These are phyloP conservation scores for Ectemnius continuus DNA, from an alignment of 2,888 invertebrate species.

Conservation along the genomic window DNA sequence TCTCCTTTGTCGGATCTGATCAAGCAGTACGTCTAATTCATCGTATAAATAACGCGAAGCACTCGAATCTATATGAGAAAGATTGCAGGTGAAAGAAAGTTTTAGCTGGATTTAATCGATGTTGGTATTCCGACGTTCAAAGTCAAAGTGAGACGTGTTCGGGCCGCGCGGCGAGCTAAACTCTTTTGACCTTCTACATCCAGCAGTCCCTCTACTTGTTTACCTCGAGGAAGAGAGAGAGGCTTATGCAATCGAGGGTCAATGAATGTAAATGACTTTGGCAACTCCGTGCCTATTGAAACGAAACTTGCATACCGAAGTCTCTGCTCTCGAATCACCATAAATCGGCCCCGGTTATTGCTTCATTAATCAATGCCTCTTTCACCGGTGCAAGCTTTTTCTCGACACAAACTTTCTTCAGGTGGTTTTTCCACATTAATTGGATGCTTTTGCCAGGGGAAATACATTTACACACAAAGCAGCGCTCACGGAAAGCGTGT, in stretches of 20 bases:
- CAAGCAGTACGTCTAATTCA: conserved; percentile 83
- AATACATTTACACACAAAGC: conserved; percentile 96
- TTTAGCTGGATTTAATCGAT: neutral
- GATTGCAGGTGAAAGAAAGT: neutral
- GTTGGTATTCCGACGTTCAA: no score
- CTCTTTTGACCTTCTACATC: no score
- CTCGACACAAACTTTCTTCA: neutral
- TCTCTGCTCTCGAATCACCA: neutral
- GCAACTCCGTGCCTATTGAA: neutral
- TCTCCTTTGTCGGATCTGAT: conserved; percentile 99
- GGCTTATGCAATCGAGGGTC: conserved; percentile 3
- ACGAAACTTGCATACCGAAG: neutral
- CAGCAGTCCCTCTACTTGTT: neutral
- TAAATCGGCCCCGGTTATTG: neutral
- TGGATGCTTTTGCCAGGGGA: conserved; percentile 81
- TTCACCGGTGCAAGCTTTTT: neutral
- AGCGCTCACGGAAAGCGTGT: conserved; percentile 95
- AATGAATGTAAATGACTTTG: neutral
- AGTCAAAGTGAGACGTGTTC: no score
- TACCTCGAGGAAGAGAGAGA: neutral
- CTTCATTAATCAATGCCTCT: neutral
- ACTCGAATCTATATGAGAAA: neutral
- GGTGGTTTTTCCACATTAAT: neutral
- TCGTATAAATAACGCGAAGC: neutral
- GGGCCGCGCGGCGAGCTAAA: no score